These are phyloP conservation scores for Anser brachyrhynchus DNA, from an alignment of 2,113 vertebrate species.

Conservation along the genomic window DNA sequence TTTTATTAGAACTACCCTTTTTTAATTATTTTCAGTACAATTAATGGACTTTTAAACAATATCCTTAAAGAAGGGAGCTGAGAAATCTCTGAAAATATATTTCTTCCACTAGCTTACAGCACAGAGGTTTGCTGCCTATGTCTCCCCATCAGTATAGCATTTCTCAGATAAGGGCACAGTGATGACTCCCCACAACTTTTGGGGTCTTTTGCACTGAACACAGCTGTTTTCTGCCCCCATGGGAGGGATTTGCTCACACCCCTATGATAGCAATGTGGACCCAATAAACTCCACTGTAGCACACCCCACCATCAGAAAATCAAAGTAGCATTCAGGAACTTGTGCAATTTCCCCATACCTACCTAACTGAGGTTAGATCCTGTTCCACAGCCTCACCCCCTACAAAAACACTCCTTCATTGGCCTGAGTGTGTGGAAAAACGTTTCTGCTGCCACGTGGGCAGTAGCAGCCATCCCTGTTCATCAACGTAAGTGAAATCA, in stretches of 20 bases:
- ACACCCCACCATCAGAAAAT: background rate
- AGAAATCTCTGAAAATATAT: background rate
- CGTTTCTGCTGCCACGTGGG: rapidly evolving
- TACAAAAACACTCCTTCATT: background rate
- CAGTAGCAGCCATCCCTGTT: background rate
- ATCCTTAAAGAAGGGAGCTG: background rate
- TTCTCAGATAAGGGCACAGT: background rate
- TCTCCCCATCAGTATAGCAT: background rate
- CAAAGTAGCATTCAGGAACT: background rate
- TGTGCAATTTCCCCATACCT: background rate
- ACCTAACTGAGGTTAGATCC: background rate
- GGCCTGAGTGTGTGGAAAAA: rapidly evolving
- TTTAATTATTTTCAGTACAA: background rate
- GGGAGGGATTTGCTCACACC: background rate
- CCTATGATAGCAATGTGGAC: no score
- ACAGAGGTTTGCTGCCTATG: background rate
- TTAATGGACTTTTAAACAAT: background rate
- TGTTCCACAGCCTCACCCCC: background rate
- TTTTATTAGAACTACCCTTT: background rate
- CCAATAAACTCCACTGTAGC: background rate
- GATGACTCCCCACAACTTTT: background rate
- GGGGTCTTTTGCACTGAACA: background rate
- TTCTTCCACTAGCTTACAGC: background rate
- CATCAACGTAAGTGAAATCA: background rate
- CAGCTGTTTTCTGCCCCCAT: background rate